Percentiles rank a stretch among this genome's conserved stretches.
Evolutionary conservation across 2,888 invertebrate species (phyloP).

Genomic region (Troides oblongomaculatus): DNA sequence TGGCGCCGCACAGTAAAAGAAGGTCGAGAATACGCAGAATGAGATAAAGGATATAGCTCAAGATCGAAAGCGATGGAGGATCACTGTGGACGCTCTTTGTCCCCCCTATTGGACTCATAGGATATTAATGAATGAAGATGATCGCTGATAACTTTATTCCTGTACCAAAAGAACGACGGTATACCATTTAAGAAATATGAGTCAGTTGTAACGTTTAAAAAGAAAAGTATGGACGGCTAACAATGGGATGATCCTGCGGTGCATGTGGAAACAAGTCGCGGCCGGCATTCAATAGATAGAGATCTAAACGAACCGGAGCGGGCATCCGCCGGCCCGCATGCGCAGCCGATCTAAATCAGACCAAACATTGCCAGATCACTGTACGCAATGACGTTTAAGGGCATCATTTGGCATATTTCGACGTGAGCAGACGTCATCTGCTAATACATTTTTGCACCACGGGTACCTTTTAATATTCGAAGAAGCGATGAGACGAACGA

Average conservation of each 20-base stretch:
- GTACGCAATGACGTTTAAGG: not conserved
- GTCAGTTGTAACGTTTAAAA: not conserved
- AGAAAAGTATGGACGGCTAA: not conserved
- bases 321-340: conserved; percentile 25
- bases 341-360: conserved; percentile 20
- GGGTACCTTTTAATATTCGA: too few relatives aligned
- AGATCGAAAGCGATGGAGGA: too few relatives aligned
- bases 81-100: too few relatives aligned
- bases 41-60: too few relatives aligned
- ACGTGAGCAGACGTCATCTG: not conserved
- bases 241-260: not conserved
- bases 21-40: too few relatives aligned
- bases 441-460: too few relatives aligned
- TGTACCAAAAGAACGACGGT: not conserved
- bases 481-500: too few relatives aligned
- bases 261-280: conserved; percentile 5
- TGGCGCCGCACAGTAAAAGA: too few relatives aligned
- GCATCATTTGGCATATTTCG: not conserved
- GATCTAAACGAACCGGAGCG: conserved; percentile 24
- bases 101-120: too few relatives aligned
- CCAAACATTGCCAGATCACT: conserved; percentile 7
- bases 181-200: not conserved
- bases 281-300: conserved; percentile 20
- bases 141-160: too few relatives aligned
- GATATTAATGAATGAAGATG: too few relatives aligned